Conservation (phyloP, 2,797 vertebrate genomes). For the Lepus townsendii region DNA sequence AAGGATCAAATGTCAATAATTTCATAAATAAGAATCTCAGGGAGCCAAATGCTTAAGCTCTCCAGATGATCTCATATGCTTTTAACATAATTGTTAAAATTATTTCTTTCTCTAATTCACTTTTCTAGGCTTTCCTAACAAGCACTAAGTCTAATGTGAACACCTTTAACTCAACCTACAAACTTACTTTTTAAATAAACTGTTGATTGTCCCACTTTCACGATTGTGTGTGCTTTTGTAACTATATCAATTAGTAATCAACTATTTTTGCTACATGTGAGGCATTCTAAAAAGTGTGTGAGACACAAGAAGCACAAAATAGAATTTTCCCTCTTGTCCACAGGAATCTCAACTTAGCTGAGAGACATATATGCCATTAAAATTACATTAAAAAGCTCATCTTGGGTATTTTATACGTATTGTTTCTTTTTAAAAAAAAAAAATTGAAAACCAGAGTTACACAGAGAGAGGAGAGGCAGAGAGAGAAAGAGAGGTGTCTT, state of each 20-base stretch:
- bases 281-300: not conserved
- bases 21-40: not conserved
- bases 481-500: too few relatives aligned
- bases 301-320: not conserved
- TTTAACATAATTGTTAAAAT: not conserved
- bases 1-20: not conserved
- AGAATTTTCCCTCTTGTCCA: not conserved
- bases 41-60: not conserved
- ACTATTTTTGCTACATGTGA: not conserved
- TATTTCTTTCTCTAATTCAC: not conserved
- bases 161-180: conserved; percentile 29
- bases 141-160: not conserved
- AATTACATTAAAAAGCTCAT: not conserved
- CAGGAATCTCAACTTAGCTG: not conserved
- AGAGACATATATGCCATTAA: not conserved
- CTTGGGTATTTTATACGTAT: not conserved
- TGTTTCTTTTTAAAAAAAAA: too few relatives aligned
- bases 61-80: not conserved
- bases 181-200: not conserved
- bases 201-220: not conserved
- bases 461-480: too few relatives aligned
- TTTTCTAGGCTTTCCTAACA: not conserved
- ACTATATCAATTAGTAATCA: not conserved
- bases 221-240: not conserved
- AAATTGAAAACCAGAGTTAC: too few relatives aligned